Evolutionary conservation across 2,797 vertebrate species (phyloP).

Genomic region (Babyrousa celebensis): DNA sequence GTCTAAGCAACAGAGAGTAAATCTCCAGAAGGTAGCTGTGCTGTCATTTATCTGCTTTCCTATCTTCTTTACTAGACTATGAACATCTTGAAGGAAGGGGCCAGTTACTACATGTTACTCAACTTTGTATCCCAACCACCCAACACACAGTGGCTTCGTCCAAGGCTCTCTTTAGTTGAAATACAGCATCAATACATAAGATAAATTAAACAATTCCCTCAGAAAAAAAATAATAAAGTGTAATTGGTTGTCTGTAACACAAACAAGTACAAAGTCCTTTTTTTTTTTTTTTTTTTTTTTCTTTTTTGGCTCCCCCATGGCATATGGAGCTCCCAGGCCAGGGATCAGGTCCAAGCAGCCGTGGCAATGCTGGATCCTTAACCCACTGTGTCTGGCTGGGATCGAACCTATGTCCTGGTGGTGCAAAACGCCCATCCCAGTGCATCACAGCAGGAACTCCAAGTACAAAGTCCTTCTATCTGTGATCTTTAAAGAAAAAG

Average conservation of each 20-base stretch:
- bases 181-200: not conserved
- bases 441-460: no score
- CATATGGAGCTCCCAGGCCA: no score
- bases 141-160: not conserved
- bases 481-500: not conserved
- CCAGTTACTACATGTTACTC: not conserved
- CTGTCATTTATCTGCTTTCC: not conserved
- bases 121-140: not conserved
- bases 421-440: no score
- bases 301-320: no score
- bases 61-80: not conserved
- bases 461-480: not conserved
- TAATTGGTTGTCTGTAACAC: not conserved
- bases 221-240: not conserved
- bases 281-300: not conserved
- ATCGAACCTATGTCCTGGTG: no score
- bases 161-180: conserved; percentile 35
- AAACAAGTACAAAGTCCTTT: conserved; percentile 8
- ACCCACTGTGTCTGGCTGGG: no score
- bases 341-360: no score
- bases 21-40: not conserved
- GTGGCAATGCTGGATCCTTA: no score
- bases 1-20: not conserved
- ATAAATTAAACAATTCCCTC: not conserved
- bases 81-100: not conserved